These are phyloP conservation scores for Lepilemur ruficaudatus DNA, from an alignment of 2,797 vertebrate species.

Conservation along the genomic window DNA sequence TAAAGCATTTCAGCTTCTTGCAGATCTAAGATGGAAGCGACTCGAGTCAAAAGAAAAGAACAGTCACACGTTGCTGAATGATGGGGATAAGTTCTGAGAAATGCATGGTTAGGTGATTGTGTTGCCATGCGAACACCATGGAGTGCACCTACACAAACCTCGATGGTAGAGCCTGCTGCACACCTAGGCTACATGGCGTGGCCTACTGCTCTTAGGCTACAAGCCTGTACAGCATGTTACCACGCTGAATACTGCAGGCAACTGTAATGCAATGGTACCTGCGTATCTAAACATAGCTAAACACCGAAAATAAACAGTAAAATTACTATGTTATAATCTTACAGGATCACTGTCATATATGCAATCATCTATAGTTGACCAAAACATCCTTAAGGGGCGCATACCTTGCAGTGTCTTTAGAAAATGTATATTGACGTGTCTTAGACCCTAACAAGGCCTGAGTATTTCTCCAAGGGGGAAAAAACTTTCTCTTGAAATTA, in stretches of 20 bases:
- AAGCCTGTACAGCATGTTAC: background rate
- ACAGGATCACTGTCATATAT: background rate
- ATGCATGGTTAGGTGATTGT: too few relatives aligned
- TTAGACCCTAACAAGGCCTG: background rate
- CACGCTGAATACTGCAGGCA: background rate
- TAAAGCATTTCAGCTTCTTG: background rate
- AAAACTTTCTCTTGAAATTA: background rate
- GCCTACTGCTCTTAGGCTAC: background rate
- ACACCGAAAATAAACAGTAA: background rate
- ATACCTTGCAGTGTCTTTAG: background rate
- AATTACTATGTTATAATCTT: background rate
- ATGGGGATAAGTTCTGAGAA: background rate
- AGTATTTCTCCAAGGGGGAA: background rate
- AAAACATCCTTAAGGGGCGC: background rate
- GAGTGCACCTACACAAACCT: background rate
- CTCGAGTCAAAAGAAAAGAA: background rate
- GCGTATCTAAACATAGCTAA: background rate
- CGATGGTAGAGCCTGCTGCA: background rate
- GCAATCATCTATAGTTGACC: background rate
- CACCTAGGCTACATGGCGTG: background rate
- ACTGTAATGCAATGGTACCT: background rate
- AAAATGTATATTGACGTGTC: background rate
- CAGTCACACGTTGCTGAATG: background rate
- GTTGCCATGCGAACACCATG: background rate
- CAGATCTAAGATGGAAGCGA: background rate